A percentile compares a stretch with the other conserved stretches of the same genome.
phyloP scores from a whole-genome alignment of 2,888 invertebrate species.

The Drosophila peninsularis region DNA sequence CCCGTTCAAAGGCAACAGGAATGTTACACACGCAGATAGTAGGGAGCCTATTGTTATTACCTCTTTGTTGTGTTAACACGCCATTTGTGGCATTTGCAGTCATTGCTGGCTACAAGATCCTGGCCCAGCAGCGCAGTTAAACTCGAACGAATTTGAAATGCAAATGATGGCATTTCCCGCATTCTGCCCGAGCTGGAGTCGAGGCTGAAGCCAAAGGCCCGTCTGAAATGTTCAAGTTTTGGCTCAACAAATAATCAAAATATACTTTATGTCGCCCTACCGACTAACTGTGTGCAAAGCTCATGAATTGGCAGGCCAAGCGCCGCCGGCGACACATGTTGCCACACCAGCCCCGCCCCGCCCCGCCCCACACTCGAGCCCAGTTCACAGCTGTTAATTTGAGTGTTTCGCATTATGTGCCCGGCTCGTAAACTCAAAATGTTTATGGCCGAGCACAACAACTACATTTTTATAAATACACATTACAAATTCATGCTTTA shows the following conservation, averaged over 20 bases:
- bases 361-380: not conserved
- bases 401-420: conserved; percentile 47
- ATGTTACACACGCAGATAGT: conserved; percentile 33
- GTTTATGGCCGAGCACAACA: conserved; percentile 41
- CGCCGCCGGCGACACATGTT: conserved; percentile 43
- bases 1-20: conserved; percentile 39
- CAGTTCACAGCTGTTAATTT: conserved; percentile 60
- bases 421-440: conserved; percentile 54
- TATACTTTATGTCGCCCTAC: conserved; percentile 63
- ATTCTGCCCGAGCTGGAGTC: conserved; percentile 1
- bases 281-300: conserved; percentile 34
- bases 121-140: conserved; percentile 44
- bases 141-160: conserved; percentile 72
- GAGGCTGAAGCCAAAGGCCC: conserved; percentile 20
- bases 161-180: conserved; percentile 53
- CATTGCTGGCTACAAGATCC: conserved; percentile 30
- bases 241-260: conserved; percentile 71
- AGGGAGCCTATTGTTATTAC: conserved; percentile 72
- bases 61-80: conserved; percentile 78
- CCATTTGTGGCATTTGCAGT: conserved; percentile 75
- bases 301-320: conserved; percentile 46
- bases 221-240: conserved; percentile 56
- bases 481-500: conserved; percentile 33
- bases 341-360: conserved; percentile 13
- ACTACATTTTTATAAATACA: conserved; percentile 39